Conservation (phyloP, 2,113 vertebrate species). For the Pseudorhombus dupliciocellatus region DNA sequence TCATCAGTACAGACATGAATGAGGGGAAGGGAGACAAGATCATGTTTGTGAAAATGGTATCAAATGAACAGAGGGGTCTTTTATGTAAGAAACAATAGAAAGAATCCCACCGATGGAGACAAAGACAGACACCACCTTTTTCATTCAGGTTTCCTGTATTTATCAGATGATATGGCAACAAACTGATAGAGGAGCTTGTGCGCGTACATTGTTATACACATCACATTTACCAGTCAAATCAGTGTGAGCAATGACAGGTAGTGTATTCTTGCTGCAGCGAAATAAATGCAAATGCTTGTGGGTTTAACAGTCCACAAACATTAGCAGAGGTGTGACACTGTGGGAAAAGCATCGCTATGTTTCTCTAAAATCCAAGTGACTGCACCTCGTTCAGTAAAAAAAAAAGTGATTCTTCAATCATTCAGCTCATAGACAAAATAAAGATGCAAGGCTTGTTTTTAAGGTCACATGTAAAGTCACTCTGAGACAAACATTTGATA, state of each 20-base stretch:
- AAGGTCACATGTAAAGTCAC: no score
- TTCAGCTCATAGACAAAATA: background rate
- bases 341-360: background rate
- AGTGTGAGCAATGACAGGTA: constrained; percentile 47
- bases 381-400: no score
- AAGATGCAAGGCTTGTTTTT: no score
- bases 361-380: background rate
- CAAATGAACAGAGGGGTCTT: background rate
- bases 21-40: background rate
- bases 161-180: background rate
- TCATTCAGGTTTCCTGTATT: background rate
- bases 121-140: background rate
- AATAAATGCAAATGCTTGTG: constrained; percentile 75
- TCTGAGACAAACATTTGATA: no score
- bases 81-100: background rate
- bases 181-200: background rate
- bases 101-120: background rate
- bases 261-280: constrained; percentile 42
- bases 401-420: background rate
- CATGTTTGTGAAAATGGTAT: background rate
- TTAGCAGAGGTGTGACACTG: background rate
- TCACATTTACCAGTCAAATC: constrained; percentile 82
- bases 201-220: background rate
- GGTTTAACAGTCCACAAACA: background rate
- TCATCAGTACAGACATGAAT: background rate